Evolutionary conservation across 2,888 invertebrate genomes (phyloP).

Genomic region (Diarsia rubi): DNA sequence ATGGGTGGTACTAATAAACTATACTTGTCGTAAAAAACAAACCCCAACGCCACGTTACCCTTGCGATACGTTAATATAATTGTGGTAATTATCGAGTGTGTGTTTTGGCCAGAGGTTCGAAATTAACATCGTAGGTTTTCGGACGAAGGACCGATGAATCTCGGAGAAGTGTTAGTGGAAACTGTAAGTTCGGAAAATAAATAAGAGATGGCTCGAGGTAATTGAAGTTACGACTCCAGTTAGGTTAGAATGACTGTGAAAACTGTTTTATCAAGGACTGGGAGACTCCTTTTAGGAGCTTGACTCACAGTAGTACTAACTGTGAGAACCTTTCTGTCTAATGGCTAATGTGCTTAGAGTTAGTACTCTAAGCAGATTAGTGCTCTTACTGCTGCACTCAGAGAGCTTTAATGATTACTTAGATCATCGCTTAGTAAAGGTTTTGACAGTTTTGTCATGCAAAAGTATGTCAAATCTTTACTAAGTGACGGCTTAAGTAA

Average conservation of each 20-base stretch:
- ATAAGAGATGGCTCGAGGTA: constrained; percentile 18
- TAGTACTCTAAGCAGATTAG: no score
- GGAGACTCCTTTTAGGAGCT: not conserved
- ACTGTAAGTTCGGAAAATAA: constrained; percentile 29
- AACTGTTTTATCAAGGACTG: not conserved
- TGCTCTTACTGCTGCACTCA: no score
- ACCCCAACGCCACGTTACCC: no score
- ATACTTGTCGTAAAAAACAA: not conserved
- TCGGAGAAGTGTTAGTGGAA: constrained; percentile 15
- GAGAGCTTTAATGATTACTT: no score
- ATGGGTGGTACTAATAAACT: not conserved
- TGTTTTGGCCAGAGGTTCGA: not conserved
- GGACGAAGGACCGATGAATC: constrained; percentile 23
- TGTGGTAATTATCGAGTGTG: not conserved
- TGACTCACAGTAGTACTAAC: not conserved
- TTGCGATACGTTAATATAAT: no score
- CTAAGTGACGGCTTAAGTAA: no score
- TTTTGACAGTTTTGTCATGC: no score
- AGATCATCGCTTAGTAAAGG: no score
- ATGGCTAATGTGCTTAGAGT: not conserved
- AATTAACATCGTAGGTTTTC: constrained; percentile 29
- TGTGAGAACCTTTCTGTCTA: not conserved
- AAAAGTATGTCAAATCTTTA: no score
- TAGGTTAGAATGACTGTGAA: not conserved
- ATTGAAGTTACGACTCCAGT: constrained; percentile 30